A percentile compares a stretch with the other conserved stretches of the same genome.
Evolutionary conservation across 2,797 vertebrate genomes (phyloP).

Genomic region (Notolepis coatsorum): DNA sequence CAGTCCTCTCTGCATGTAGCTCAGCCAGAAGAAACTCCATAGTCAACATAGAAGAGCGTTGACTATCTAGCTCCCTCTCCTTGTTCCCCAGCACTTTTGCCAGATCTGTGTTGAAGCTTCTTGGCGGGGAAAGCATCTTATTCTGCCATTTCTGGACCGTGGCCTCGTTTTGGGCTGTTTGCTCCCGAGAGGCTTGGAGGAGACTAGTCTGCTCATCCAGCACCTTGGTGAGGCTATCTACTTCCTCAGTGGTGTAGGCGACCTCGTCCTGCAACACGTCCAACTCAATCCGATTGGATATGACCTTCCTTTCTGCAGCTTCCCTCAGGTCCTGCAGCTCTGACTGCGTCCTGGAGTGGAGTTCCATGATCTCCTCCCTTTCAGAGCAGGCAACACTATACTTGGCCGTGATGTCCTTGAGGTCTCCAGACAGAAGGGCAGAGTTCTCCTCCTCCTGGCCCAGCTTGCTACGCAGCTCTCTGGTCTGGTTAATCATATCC

Average conservation of each 20-base stretch:
- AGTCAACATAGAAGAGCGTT: too few relatives aligned
- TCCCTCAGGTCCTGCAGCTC: conserved; percentile 87
- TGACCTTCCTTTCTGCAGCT: conserved; percentile 78
- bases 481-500: conserved; percentile 91
- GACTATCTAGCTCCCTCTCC: too few relatives aligned
- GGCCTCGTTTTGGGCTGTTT: conserved; percentile 73
- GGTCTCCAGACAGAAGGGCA: conserved; percentile 84
- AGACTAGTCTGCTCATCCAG: conserved; percentile 78
- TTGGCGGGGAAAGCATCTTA: too few relatives aligned
- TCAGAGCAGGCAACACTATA: conserved; percentile 81
- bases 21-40: too few relatives aligned
- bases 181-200: conserved; percentile 77
- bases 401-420: conserved; percentile 89
- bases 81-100: too few relatives aligned
- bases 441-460: conserved; percentile 86
- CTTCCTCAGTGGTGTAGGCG: conserved; percentile 80
- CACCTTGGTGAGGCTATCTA: conserved; percentile 82
- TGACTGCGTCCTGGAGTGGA: conserved; percentile 78
- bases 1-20: too few relatives aligned
- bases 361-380: conserved; percentile 80
- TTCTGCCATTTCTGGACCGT: conserved; percentile 78
- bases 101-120: too few relatives aligned
- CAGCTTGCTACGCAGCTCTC: conserved; percentile 85
- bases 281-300: conserved; percentile 92
- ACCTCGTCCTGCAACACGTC: conserved; percentile 87